phyloP scores from a whole-genome alignment of 2,113 vertebrate genomes.

The Danio rerio region GRCz12tu NC_133182.1:34902001-34902500 shows the following conservation, averaged over 20 bases:
- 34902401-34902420: not conserved
- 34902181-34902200: not conserved
- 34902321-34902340: not conserved
- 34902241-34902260: not conserved
- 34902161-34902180: not conserved
- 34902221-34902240: not conserved
- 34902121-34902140: not conserved
- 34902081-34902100: not conserved
- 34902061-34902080: not conserved
- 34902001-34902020: slow-evolving; percentile 61
- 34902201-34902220: not conserved
- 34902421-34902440: not conserved
- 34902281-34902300: not conserved
- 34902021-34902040: slow-evolving; percentile 68
- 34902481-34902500: too few relatives aligned
- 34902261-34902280: not conserved
- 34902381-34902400: not conserved
- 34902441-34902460: too few relatives aligned
- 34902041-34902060: slow-evolving; percentile 2
- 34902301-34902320: not conserved
- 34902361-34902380: not conserved
- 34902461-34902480: not conserved
- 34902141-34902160: not conserved
- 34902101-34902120: too few relatives aligned
- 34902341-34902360: not conserved